phyloP scores from a whole-genome alignment of 1,140 invertebrate genomes.

The Papilio dardanus region DNA sequence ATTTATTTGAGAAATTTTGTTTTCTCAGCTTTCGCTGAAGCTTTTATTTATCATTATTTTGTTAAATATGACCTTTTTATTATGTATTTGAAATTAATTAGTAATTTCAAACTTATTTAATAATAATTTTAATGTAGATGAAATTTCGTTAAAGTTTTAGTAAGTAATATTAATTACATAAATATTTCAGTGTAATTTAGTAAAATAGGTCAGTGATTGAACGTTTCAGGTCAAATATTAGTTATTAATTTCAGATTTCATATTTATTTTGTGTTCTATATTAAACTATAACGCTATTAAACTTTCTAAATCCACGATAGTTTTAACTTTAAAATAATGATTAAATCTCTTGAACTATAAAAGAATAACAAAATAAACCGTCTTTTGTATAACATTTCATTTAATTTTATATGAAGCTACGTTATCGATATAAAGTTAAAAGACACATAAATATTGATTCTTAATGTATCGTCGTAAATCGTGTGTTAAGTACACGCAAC shows the following conservation, averaged over 20 bases:
- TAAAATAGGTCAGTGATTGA: background rate
- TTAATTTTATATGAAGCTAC: background rate
- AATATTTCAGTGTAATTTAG: background rate
- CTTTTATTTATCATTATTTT: conserved; percentile 20
- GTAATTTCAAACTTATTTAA: background rate
- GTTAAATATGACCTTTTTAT: background rate
- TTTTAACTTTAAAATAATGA: too few relatives aligned
- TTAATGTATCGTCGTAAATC: background rate
- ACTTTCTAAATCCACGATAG: too few relatives aligned
- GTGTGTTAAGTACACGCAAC: conserved; percentile 14
- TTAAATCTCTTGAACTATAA: too few relatives aligned
- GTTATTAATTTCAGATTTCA: background rate
- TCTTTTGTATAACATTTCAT: background rate
- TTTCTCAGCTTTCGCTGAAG: conserved; percentile 21
- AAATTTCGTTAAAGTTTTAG: background rate
- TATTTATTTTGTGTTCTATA: too few relatives aligned
- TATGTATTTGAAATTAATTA: background rate
- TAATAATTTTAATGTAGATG: background rate
- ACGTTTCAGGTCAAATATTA: background rate
- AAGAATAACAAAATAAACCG: too few relatives aligned
- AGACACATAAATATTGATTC: background rate
- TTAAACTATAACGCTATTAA: too few relatives aligned
- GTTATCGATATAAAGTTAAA: background rate
- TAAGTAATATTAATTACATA: background rate
- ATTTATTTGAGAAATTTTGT: conserved; percentile 32